Conservation (phyloP, 2,113 vertebrate genomes). For the Gambusia holbrooki region DNA sequence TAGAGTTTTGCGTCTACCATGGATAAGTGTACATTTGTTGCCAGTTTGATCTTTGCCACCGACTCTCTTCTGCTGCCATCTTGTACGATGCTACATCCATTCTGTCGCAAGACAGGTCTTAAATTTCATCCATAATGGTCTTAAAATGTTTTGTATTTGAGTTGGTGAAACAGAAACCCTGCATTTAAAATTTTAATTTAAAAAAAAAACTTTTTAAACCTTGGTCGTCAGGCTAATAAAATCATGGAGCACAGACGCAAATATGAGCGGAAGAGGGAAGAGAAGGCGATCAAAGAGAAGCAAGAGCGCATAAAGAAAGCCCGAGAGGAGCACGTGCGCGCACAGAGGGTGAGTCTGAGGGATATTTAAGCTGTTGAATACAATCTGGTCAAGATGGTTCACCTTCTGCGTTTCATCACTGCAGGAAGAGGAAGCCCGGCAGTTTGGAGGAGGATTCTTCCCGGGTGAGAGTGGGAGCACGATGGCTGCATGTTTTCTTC, state of each 20-base stretch:
- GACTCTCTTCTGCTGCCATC: no score
- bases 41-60: no score
- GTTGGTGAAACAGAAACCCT: no score
- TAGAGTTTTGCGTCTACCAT: no score
- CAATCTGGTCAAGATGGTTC: neutral
- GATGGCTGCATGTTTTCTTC: neutral
- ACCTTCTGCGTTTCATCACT: neutral
- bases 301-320: conserved; percentile 94
- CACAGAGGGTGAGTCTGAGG: conserved; percentile 85
- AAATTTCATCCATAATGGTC: no score
- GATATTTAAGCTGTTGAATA: neutral
- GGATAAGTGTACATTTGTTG: no score
- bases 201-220: neutral
- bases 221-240: conserved; percentile 87
- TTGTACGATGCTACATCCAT: no score
- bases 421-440: conserved; percentile 92
- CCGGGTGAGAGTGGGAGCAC: conserved; percentile 81
- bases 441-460: conserved; percentile 87
- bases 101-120: no score
- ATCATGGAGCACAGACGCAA: conserved; percentile 96
- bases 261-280: conserved; percentile 94
- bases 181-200: no score
- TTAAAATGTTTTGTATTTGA: no score
- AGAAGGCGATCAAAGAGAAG: conserved; percentile 87
- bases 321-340: conserved; percentile 90